Conservation (phyloP, 2,888 invertebrate species). For the Drosophila nigricruria region DNA sequence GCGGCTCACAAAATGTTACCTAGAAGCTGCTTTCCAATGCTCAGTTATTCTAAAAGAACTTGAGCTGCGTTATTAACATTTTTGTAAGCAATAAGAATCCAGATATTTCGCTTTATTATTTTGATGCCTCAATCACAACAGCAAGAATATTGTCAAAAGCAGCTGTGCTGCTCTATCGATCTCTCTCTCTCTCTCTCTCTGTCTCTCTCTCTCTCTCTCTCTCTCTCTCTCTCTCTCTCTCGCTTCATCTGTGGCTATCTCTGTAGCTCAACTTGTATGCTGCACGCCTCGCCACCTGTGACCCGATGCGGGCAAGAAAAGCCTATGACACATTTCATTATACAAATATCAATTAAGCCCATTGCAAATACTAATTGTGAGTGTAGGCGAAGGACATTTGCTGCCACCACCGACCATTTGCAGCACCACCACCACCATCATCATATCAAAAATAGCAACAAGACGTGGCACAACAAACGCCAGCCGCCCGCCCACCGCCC, state of each 20-base stretch:
- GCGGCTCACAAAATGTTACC: too few species aligned
- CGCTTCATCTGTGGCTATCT: background rate
- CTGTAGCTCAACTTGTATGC: background rate
- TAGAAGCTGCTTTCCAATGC: too few species aligned
- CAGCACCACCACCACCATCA: slow-evolving; percentile 19
- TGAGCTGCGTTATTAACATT: background rate
- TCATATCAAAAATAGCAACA: slow-evolving; percentile 27
- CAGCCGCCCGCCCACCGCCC: background rate
- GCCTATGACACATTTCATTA: slow-evolving; percentile 78
- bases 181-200: background rate
- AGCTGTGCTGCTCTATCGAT: background rate
- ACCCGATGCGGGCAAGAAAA: slow-evolving; percentile 68
- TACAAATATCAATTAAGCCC: slow-evolving; percentile 79
- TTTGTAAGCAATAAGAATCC: background rate
- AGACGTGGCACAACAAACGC: slow-evolving; percentile 20
- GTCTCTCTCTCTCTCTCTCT: background rate
- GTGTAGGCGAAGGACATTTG: slow-evolving; percentile 58
- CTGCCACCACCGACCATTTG: slow-evolving; percentile 36
- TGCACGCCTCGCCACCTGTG: slow-evolving; percentile 30
- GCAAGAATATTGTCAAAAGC: slow-evolving; percentile 1
- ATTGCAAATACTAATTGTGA: slow-evolving; percentile 73
- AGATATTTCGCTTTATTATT: background rate
- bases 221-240: background rate
- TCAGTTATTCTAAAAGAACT: too few species aligned
- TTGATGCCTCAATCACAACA: too few species aligned